Conservation (phyloP, 2,888 invertebrate species). For the Drosophila anomalipes region DNA sequence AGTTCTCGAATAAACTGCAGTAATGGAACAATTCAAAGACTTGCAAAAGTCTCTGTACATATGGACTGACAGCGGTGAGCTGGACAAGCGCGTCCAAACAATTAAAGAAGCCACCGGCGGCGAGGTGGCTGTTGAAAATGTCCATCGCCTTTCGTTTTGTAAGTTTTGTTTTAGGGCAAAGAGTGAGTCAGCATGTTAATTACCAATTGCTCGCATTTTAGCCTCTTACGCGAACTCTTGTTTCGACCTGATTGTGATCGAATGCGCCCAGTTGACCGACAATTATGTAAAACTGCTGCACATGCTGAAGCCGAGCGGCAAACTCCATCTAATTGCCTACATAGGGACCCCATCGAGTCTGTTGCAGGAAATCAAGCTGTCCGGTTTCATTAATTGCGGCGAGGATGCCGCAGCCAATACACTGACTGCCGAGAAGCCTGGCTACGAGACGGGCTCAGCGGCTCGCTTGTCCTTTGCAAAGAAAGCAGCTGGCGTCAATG, state of each 20-base stretch:
- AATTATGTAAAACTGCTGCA: constrained; percentile 87
- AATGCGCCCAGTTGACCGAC: constrained; percentile 82
- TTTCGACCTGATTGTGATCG: constrained; percentile 87
- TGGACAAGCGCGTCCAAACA: constrained; percentile 86
- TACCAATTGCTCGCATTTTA: constrained; percentile 72
- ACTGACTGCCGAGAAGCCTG: constrained; percentile 88
- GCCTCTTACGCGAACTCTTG: constrained; percentile 87
- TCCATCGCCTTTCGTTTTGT: constrained; percentile 88
- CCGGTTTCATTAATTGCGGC: constrained; percentile 87
- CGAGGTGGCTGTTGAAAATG: constrained; percentile 87
- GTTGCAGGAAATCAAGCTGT: constrained; percentile 87
- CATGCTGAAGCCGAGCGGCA: constrained; percentile 88
- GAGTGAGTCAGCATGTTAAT: constrained; percentile 64
- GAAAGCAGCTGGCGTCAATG: constrained; percentile 82
- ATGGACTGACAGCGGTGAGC: constrained; percentile 87
- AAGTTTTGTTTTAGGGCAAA: constrained; percentile 76
- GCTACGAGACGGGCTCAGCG: constrained; percentile 90
- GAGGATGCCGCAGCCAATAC: constrained; percentile 73
- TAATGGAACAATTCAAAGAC: constrained; percentile 84
- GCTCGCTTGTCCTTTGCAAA: constrained; percentile 86
- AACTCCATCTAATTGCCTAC: constrained; percentile 86
- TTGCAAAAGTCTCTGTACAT: constrained; percentile 87
- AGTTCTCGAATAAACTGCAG: constrained; percentile 37
- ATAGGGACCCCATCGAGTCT: constrained; percentile 83
- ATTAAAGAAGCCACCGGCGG: constrained; percentile 86